Evolutionary conservation across 2,113 vertebrate genomes (phyloP).

Genomic region (Podocnemis expansa): DNA sequence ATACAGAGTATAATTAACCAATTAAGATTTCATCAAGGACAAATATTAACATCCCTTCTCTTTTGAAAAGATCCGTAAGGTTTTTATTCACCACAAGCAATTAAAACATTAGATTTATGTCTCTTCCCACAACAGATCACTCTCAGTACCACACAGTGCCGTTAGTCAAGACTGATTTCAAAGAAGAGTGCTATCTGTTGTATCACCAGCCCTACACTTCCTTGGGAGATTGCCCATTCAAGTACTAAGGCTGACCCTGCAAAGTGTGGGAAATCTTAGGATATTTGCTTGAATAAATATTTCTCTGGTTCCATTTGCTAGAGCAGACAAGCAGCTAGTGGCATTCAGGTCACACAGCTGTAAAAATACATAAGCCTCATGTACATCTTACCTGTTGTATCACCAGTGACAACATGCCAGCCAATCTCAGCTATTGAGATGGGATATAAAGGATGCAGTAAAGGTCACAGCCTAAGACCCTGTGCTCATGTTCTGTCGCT

Average conservation of each 20-base stretch:
- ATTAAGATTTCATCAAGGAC: not conserved
- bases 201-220: not conserved
- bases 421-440: not conserved
- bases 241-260: not conserved
- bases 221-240: too few relatives aligned
- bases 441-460: not conserved
- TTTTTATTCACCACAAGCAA: not conserved
- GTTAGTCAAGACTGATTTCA: too few relatives aligned
- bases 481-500: too few relatives aligned
- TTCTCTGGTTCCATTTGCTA: not conserved
- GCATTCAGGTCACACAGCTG: not conserved
- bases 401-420: not conserved
- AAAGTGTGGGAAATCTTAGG: not conserved
- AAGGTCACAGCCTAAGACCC: not conserved
- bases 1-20: not conserved
- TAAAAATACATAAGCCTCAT: not conserved
- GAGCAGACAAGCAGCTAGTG: too few relatives aligned
- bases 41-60: too few relatives aligned
- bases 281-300: not conserved
- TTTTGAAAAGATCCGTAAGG: not conserved
- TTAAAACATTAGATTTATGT: too few relatives aligned
- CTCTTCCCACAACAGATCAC: not conserved
- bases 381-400: not conserved
- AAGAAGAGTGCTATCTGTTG: rapidly evolving
- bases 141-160: too few relatives aligned